Evolutionary conservation across 2,113 vertebrate genomes (phyloP), one percentile per base, ranked within the genome.

Genomic region (Mastomys natalensis): DNA sequence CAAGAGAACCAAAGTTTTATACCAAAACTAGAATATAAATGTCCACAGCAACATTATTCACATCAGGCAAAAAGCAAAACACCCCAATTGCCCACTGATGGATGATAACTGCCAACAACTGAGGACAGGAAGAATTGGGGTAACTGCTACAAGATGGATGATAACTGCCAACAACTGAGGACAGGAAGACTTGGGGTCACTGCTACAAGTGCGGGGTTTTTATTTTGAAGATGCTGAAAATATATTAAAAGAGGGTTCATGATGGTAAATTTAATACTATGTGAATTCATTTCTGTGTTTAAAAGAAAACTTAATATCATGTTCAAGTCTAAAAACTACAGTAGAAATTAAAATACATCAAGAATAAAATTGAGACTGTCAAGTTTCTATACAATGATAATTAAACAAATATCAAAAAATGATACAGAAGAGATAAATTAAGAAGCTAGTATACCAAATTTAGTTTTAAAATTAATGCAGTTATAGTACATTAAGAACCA

Each of bases 401-500:
- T 24, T 80, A 58, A 87, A 86, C 48, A 24, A 66, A 15, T 74
- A 87, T 5, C 70, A 62, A 1, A 66, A 82, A 2, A 45, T 74
- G 58, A 45, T 80, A 93, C 0, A 82, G 15, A 60, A 93, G 37
- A 88, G 3, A 31, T 45, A n/a, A 29, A 53, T 64, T 51, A 87
- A 91, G 51, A 93, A 68, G 58, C 31, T 73, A 90, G 48, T 60
- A 73, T 10, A 92, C n/a, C 53, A 78, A 64, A 64, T 74, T 92
- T 53, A 40, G 29, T 77, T 7, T 64, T 51, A 68, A 91, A 43
- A 55, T 21, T 37, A 51, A 85, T 62, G 19, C 5, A 95, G 10
- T 2, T 29, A 77, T 26, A 58, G 3, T 76, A 92, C 74, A 87
- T 82, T 53, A 90, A 37, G 16, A 95, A 68, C 40, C 53, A 87